A percentile compares a stretch with the other conserved stretches of the same genome.
phyloP scores from a whole-genome alignment of 2,113 vertebrate species.

The Channa maculata region DNA sequence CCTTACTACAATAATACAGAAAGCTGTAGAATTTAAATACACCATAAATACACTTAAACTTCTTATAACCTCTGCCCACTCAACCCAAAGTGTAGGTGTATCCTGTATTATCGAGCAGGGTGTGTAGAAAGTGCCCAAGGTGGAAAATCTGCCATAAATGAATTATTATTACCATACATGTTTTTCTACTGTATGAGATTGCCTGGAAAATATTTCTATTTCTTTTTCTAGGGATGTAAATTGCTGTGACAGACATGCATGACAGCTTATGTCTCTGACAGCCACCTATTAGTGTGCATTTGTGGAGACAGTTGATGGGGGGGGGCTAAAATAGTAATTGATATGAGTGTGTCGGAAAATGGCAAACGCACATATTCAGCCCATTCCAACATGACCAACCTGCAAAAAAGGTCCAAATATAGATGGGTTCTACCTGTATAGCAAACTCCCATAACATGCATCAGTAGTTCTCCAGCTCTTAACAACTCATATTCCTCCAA shows the following conservation, averaged over 20 bases:
- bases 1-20: no score
- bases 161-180: slow-evolving; percentile 7
- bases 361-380: slow-evolving; percentile 11
- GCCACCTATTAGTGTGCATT: slow-evolving; percentile 30
- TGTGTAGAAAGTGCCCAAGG: slow-evolving; percentile 60
- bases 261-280: slow-evolving; percentile 27
- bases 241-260: slow-evolving; percentile 42
- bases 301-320: neutral
- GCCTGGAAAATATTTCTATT: slow-evolving; percentile 34
- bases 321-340: slow-evolving; percentile 7
- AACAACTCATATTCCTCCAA: slow-evolving; percentile 57
- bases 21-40: no score
- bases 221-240: slow-evolving; percentile 23
- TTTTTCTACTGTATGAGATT: slow-evolving; percentile 53
- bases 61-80: no score
- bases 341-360: slow-evolving; percentile 23
- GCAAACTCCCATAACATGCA: slow-evolving; percentile 64
- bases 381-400: slow-evolving; percentile 31
- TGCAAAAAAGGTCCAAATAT: slow-evolving; percentile 17
- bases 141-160: slow-evolving; percentile 65
- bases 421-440: slow-evolving; percentile 36
- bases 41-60: no score
- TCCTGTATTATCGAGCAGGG: slow-evolving; percentile 3
- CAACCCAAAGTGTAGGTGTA: slow-evolving; percentile 13
- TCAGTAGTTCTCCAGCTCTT: slow-evolving; percentile 49